Evolutionary conservation across 2,888 invertebrate species (phyloP).

Genomic region (Ophion ellenae): DNA sequence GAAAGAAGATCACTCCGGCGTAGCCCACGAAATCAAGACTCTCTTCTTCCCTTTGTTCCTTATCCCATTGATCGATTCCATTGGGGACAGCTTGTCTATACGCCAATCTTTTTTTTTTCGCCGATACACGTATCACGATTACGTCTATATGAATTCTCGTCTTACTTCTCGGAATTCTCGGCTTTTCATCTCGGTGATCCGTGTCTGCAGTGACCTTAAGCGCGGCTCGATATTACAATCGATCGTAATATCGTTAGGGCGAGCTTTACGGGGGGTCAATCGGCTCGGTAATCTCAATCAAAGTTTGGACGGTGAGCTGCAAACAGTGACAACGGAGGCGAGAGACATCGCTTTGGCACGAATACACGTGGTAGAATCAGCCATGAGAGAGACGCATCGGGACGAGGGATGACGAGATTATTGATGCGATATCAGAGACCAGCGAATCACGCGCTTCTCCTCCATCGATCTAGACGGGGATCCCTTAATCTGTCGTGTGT

Average conservation of each 20-base stretch:
- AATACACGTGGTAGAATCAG: slow-evolving; percentile 27
- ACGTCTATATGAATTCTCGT: not conserved
- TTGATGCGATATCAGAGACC: slow-evolving; percentile 30
- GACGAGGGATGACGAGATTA: slow-evolving; percentile 11
- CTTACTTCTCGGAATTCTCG: not conserved
- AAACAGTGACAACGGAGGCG: slow-evolving; percentile 26
- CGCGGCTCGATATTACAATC: not conserved
- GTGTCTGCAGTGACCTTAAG: not conserved
- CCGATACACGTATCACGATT: not conserved
- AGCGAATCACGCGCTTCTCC: slow-evolving; percentile 1
- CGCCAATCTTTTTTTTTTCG: not conserved
- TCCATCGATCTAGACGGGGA: not conserved
- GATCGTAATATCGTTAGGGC: slow-evolving; percentile 1
- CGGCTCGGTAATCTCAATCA: slow-evolving; percentile 45
- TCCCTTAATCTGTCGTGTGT: not conserved
- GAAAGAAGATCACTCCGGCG: not conserved
- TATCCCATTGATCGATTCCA: slow-evolving; percentile 9
- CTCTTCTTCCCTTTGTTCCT: not conserved
- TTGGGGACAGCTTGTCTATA: not conserved
- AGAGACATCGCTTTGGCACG: slow-evolving; percentile 37
- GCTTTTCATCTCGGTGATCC: not conserved
- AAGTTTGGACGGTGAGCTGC: slow-evolving; percentile 39
- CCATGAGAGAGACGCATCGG: not conserved
- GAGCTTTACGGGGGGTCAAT: slow-evolving; percentile 17
- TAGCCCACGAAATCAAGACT: not conserved